phyloP scores from a whole-genome alignment of 92 coral and sea anemone genomes.

The Micromussa lordhowensis region DNA sequence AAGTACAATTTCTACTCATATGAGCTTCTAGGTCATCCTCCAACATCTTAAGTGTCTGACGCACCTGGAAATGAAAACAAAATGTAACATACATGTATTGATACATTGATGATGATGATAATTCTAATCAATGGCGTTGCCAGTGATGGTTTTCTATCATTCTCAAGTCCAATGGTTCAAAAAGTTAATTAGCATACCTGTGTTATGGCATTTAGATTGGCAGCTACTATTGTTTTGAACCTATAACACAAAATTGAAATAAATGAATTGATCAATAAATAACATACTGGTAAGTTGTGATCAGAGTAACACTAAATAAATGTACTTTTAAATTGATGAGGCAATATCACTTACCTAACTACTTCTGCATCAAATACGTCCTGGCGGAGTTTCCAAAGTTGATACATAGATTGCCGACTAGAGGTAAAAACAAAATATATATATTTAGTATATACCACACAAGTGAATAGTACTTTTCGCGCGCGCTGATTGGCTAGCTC shows the following conservation, averaged over 20 bases:
- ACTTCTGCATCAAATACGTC: slow-evolving; percentile 88
- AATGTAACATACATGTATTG: too few relatives aligned
- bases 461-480: too few relatives aligned
- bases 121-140: not conserved
- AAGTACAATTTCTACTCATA: slow-evolving; percentile 71
- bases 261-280: not conserved
- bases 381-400: slow-evolving; percentile 75
- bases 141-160: not conserved
- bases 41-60: slow-evolving; percentile 81
- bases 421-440: not conserved
- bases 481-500: too few relatives aligned
- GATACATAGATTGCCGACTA: slow-evolving; percentile 78
- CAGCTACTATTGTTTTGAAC: slow-evolving; percentile 82
- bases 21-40: slow-evolving; percentile 76
- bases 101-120: too few relatives aligned
- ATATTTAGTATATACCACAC: too few relatives aligned
- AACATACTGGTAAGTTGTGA: not conserved
- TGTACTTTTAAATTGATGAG: too few relatives aligned
- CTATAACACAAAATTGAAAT: slow-evolving; percentile 37
- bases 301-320: too few relatives aligned
- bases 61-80: slow-evolving; percentile 53
- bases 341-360: slow-evolving; percentile 65
- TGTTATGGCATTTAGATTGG: slow-evolving; percentile 81
- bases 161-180: not conserved
- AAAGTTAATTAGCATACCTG: slow-evolving; percentile 71